A percentile compares a stretch with the other conserved stretches of the same genome.
These are phyloP conservation scores for Catharus bicknelli DNA, from an alignment of 2,113 vertebrate genomes.

Conservation along the genomic window DNA sequence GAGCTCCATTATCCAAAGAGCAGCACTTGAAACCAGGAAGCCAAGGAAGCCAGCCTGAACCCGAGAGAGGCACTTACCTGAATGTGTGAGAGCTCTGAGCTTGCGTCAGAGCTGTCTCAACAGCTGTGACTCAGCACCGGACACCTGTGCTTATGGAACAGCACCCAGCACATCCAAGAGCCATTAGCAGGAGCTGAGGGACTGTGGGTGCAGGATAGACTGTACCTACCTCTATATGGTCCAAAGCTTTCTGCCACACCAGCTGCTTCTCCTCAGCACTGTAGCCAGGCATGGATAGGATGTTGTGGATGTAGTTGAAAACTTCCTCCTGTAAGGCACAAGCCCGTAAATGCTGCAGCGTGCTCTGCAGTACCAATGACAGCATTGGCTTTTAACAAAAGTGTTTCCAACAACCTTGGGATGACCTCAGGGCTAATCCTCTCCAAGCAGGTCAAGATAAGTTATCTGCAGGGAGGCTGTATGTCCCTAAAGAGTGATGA, in stretches of 20 bases:
- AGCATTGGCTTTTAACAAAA: background rate
- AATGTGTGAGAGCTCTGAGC: background rate
- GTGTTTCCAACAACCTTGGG: background rate
- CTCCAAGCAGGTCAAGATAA: background rate
- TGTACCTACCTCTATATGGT: slow-evolving; percentile 87
- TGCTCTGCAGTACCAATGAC: background rate
- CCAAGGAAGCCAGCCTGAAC: background rate
- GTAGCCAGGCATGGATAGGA: slow-evolving; percentile 92
- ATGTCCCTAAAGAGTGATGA: background rate
- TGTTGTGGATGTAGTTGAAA: slow-evolving; percentile 94
- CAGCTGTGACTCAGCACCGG: background rate
- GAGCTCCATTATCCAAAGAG: background rate
- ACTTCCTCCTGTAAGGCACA: slow-evolving; percentile 84
- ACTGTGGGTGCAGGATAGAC: background rate
- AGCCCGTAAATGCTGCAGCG: background rate
- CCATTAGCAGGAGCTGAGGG: background rate
- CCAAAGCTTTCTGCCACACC: slow-evolving; percentile 85
- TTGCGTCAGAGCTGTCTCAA: background rate
- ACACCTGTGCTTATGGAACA: background rate
- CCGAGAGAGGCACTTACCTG: background rate
- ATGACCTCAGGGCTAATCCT: background rate
- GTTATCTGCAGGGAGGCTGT: background rate
- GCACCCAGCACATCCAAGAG: background rate
- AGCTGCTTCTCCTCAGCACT: slow-evolving; percentile 85
- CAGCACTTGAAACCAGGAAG: background rate